phyloP scores from a whole-genome alignment of 2,888 invertebrate genomes.

The Itoplectis maculator region DNA sequence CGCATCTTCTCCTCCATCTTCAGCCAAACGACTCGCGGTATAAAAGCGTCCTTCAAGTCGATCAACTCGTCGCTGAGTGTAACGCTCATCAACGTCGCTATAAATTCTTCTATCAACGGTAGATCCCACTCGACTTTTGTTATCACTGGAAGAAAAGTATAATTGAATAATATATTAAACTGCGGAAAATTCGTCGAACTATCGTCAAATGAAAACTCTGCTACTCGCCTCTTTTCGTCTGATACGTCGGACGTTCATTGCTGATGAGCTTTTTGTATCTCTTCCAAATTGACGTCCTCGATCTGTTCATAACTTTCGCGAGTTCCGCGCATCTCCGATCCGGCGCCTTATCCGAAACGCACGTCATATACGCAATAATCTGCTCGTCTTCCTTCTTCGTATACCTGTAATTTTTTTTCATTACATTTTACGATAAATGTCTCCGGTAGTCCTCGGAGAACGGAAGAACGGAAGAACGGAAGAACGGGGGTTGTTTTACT shows the following conservation, averaged over 20 bases:
- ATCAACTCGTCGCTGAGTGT: conserved; percentile 72
- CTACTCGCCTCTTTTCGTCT: conserved; percentile 18
- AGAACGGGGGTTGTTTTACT: conserved; percentile 44
- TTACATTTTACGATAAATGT: too few species aligned
- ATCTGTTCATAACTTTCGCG: conserved; percentile 72
- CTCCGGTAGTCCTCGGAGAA: conserved; percentile 1
- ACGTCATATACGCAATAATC: conserved; percentile 71
- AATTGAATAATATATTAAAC: background rate
- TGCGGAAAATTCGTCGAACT: background rate
- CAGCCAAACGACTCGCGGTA: conserved; percentile 77
- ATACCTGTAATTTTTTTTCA: conserved; percentile 59
- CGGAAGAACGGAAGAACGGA: background rate
- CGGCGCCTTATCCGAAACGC: conserved; percentile 26
- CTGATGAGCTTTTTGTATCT: conserved; percentile 67
- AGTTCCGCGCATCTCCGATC: conserved; percentile 70
- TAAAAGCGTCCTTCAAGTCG: conserved; percentile 76
- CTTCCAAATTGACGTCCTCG: conserved; percentile 69
- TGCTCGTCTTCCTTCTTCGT: conserved; percentile 72
- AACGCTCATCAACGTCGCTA: conserved; percentile 72
- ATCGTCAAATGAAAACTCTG: conserved; percentile 7
- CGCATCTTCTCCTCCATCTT: conserved; percentile 73
- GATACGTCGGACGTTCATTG: conserved; percentile 22
- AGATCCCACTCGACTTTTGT: conserved; percentile 72
- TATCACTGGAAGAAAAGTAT: conserved; percentile 43
- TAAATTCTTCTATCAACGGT: conserved; percentile 70